These are phyloP conservation scores for Cataglyphis rosenhaueri DNA, from an alignment of 2,888 invertebrate genomes.

Conservation along the genomic window DNA sequence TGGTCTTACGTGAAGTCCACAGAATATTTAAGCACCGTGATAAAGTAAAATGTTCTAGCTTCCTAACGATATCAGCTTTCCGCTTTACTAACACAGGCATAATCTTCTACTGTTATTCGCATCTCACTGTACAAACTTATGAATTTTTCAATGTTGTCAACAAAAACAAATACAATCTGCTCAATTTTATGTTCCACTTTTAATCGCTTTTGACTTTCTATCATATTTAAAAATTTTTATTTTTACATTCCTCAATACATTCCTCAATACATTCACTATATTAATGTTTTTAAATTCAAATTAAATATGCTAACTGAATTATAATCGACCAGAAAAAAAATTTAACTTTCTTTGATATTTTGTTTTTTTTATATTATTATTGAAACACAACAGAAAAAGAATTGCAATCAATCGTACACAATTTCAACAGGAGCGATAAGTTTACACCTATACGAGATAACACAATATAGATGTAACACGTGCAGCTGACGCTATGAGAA, in stretches of 20 bases:
- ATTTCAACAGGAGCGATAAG: neutral
- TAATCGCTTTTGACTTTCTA: neutral
- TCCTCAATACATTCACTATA: neutral
- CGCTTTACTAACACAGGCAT: conserved; percentile 6
- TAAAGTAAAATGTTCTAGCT: conserved; percentile 48
- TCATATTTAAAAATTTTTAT: neutral
- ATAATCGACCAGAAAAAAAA: neutral
- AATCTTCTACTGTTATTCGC: conserved; percentile 24
- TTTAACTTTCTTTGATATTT: neutral
- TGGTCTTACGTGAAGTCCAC: conserved; percentile 32
- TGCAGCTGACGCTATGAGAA: neutral
- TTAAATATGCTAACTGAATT: neutral
- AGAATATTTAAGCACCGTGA: conserved; percentile 43
- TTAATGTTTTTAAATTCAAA: neutral
- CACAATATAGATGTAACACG: neutral
- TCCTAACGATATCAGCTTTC: conserved; percentile 28
- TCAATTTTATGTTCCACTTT: neutral
- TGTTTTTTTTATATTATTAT: neutral
- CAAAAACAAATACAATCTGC: neutral
- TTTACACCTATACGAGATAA: neutral
- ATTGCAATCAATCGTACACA: neutral
- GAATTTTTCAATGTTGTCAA: conserved; percentile 19
- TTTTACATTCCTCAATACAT: neutral
- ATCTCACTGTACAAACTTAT: conserved; percentile 13
- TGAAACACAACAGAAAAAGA: neutral